Evolutionary conservation across 2,113 vertebrate species (phyloP).

Genomic region (Nycticebus coucang): DNA sequence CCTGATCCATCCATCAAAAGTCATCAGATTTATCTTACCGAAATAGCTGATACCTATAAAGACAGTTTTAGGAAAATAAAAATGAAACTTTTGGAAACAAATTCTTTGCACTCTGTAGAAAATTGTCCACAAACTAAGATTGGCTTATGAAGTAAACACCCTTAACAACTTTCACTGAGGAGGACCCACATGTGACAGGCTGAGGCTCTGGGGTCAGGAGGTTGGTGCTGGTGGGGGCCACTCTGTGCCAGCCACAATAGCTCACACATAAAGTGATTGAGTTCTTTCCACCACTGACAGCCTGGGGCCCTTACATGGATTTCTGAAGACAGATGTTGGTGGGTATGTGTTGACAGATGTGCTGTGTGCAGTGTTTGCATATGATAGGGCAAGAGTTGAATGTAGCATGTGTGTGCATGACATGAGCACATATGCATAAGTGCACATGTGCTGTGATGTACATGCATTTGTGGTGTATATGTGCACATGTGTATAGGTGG

Average conservation of each 20-base stretch:
- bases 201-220: background rate
- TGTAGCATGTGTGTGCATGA: background rate
- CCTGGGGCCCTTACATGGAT: background rate
- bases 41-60: background rate
- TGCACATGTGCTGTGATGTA: background rate
- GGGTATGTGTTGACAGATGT: rapidly evolving
- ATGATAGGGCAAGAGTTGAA: background rate
- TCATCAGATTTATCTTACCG: background rate
- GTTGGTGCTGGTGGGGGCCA: too few species aligned
- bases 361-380: rapidly evolving
- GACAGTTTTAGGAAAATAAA: background rate
- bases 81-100: background rate
- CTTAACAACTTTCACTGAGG: rapidly evolving
- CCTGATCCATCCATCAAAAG: background rate
- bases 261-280: too few species aligned
- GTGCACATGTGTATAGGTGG: background rate
- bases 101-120: background rate
- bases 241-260: too few species aligned
- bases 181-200: background rate
- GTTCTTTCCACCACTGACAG: background rate
- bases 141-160: background rate
- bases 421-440: too few species aligned
- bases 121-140: background rate
- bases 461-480: background rate
- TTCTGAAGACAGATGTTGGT: too few species aligned